Evolutionary conservation across 2,797 vertebrate genomes (phyloP).

Genomic region (Gallirallus australis): DNA sequence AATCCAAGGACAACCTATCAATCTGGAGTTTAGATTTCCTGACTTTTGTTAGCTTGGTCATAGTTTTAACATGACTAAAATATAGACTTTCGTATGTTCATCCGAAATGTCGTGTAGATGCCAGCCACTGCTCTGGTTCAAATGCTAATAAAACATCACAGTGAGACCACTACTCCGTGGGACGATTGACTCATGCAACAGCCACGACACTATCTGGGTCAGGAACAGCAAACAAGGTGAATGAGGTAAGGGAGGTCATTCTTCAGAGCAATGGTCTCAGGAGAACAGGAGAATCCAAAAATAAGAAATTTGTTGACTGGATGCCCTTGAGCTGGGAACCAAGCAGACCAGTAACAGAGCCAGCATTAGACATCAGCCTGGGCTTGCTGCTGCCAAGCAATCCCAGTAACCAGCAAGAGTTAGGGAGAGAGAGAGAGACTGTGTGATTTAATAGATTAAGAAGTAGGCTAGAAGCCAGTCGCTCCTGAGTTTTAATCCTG

Average conservation of each 20-base stretch:
- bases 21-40: conserved; percentile 57
- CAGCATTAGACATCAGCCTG: conserved; percentile 61
- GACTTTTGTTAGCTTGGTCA: conserved; percentile 41
- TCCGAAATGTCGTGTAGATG: neutral
- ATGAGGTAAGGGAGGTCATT: conserved; percentile 71
- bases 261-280: conserved; percentile 44
- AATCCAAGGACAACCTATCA: conserved; percentile 41
- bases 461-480: conserved; percentile 45
- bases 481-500: conserved; percentile 14
- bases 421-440: neutral
- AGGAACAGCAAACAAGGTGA: conserved; percentile 76
- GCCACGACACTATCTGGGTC: conserved; percentile 10
- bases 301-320: conserved; percentile 74
- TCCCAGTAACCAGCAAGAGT: neutral
- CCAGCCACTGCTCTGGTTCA: conserved; percentile 59
- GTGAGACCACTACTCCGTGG: neutral
- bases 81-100: conserved; percentile 32
- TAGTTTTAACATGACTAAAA: conserved; percentile 62
- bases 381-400: conserved; percentile 54
- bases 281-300: conserved; percentile 74
- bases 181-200: conserved; percentile 32
- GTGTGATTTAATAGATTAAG: conserved; percentile 55
- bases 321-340: conserved; percentile 75
- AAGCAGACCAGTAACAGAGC: conserved; percentile 46
- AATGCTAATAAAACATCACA: conserved; percentile 59